Conservation (phyloP, 2,797 vertebrate genomes). For the Morus bassanus region DNA sequence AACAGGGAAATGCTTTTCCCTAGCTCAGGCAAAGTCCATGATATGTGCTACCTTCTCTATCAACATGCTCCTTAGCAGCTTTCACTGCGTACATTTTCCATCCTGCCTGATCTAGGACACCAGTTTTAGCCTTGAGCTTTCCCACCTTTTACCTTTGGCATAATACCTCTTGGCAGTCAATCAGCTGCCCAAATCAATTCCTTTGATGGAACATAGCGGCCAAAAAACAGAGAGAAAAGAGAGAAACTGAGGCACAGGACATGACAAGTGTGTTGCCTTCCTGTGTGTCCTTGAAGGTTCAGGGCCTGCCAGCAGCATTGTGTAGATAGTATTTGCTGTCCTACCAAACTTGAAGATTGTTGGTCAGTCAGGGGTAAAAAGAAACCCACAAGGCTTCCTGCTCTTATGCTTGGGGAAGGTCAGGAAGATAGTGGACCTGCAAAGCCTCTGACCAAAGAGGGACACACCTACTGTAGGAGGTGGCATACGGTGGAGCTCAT, state of each 20-base stretch:
- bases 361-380: not conserved
- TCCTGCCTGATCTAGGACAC: not conserved
- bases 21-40: not conserved
- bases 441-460: not conserved
- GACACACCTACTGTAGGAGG: not conserved
- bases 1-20: not conserved
- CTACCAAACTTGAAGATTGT: not conserved
- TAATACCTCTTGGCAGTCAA: not conserved
- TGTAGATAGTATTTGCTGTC: not conserved
- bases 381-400: not conserved
- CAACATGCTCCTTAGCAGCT: not conserved
- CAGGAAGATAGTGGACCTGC: accelerated
- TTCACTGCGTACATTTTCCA: accelerated
- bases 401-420: not conserved
- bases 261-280: not conserved
- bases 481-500: not conserved
- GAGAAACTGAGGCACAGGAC: not conserved
- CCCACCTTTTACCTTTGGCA: not conserved
- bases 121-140: not conserved
- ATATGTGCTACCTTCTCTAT: not conserved
- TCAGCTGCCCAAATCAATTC: not conserved
- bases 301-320: not conserved
- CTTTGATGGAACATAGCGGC: not conserved
- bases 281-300: not conserved
- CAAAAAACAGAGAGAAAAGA: not conserved